Evolutionary conservation across 2,888 invertebrate genomes (phyloP).

Genomic region (Arctia plantaginis): DNA sequence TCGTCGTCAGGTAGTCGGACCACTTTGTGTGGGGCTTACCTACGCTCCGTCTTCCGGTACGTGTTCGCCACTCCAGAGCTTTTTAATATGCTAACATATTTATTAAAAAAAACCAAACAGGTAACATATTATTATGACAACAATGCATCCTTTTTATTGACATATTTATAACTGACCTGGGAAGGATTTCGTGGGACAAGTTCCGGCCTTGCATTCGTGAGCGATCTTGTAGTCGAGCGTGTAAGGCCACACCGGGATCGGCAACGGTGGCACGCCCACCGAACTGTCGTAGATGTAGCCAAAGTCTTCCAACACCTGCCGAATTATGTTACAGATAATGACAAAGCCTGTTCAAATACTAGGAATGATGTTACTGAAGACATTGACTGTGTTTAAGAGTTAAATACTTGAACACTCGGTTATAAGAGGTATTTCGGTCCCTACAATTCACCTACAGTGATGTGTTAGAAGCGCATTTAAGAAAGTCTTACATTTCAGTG

Average conservation of each 20-base stretch:
- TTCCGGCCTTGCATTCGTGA: constrained; percentile 96
- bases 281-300: constrained; percentile 97
- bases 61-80: too few relatives aligned
- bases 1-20: too few relatives aligned
- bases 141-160: not conserved
- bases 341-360: not conserved
- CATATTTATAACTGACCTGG: constrained; percentile 87
- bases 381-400: not conserved
- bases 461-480: too few relatives aligned
- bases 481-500: not conserved
- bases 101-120: too few relatives aligned
- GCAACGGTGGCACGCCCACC: constrained; percentile 92
- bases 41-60: too few relatives aligned
- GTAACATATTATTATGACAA: not conserved
- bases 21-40: too few relatives aligned
- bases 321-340: not conserved
- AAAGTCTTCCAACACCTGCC: constrained; percentile 95
- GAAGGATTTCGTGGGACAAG: constrained; percentile 96
- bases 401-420: not conserved
- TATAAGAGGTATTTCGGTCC: not conserved
- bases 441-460: not conserved
- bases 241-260: constrained; percentile 96
- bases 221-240: constrained; percentile 97
- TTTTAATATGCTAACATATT: too few relatives aligned
- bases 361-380: not conserved